phyloP scores from a whole-genome alignment of 2,113 vertebrate genomes.

The Heterotis niloticus region DNA sequence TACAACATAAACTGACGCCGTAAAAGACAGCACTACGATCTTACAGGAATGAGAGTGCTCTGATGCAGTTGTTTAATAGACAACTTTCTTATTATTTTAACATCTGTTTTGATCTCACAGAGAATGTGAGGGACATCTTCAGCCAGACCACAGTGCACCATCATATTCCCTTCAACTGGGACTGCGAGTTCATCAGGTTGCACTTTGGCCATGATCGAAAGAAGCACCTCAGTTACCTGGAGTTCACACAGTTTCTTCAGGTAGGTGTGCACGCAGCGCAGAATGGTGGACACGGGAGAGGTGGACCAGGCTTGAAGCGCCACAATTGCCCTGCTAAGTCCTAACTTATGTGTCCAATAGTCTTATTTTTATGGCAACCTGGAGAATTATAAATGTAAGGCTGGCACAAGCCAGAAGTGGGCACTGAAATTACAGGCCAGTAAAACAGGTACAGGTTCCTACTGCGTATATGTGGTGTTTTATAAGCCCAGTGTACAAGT shows the following conservation, averaged over 20 bases:
- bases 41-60: no score
- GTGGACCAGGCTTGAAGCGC: not conserved
- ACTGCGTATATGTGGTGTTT: not conserved
- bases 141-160: slow-evolving; percentile 88
- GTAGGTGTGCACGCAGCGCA: slow-evolving; percentile 57
- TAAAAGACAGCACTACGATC: no score
- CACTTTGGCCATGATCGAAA: slow-evolving; percentile 91
- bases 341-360: not conserved
- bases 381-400: no score
- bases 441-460: not conserved
- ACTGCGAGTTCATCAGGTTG: slow-evolving; percentile 92
- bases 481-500: no score
- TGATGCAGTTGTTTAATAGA: slow-evolving; percentile 21
- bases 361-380: no score
- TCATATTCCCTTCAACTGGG: slow-evolving; percentile 97
- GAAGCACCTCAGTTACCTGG: slow-evolving; percentile 86
- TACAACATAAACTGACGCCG: no score
- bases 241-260: slow-evolving; percentile 95
- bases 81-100: slow-evolving; percentile 13
- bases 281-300: not conserved
- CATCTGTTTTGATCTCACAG: slow-evolving; percentile 55
- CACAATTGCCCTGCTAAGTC: not conserved
- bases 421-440: not conserved
- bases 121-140: slow-evolving; percentile 94
- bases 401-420: not conserved